Conservation (phyloP, 2,888 invertebrate genomes). For the Trissolcus brochymenae region DNA sequence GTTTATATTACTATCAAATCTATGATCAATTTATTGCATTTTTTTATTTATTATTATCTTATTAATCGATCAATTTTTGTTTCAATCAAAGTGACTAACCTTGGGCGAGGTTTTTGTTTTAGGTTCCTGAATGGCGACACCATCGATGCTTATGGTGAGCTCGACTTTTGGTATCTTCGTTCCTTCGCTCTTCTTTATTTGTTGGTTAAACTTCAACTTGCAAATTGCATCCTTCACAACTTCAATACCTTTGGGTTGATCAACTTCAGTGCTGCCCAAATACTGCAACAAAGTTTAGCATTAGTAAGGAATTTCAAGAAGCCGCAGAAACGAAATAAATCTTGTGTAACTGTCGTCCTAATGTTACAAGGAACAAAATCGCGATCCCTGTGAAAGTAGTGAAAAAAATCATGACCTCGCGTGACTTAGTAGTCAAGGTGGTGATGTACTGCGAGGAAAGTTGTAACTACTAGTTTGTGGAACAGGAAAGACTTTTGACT, state of each 20-base stretch:
- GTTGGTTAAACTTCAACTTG: constrained; percentile 95
- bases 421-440: constrained; percentile 58
- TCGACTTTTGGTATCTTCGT: constrained; percentile 94
- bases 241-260: constrained; percentile 97
- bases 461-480: constrained; percentile 47
- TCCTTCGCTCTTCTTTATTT: constrained; percentile 92
- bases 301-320: too few relatives aligned
- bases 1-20: neutral
- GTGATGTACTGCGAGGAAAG: constrained; percentile 54
- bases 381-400: constrained; percentile 50
- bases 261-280: constrained; percentile 95
- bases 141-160: constrained; percentile 97
- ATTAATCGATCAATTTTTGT: neutral
- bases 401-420: constrained; percentile 52
- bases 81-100: constrained; percentile 57
- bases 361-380: neutral
- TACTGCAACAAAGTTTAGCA: constrained; percentile 79
- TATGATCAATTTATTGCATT: neutral
- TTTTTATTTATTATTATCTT: neutral
- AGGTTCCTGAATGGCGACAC: constrained; percentile 91
- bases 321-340: too few relatives aligned
- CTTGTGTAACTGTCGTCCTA: too few relatives aligned
- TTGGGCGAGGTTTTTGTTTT: constrained; percentile 75
- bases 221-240: constrained; percentile 98
- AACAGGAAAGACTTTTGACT: constrained; percentile 50